Evolutionary conservation across 2,888 invertebrate species (phyloP).

Genomic region (Amphipyra tragopoginis): DNA sequence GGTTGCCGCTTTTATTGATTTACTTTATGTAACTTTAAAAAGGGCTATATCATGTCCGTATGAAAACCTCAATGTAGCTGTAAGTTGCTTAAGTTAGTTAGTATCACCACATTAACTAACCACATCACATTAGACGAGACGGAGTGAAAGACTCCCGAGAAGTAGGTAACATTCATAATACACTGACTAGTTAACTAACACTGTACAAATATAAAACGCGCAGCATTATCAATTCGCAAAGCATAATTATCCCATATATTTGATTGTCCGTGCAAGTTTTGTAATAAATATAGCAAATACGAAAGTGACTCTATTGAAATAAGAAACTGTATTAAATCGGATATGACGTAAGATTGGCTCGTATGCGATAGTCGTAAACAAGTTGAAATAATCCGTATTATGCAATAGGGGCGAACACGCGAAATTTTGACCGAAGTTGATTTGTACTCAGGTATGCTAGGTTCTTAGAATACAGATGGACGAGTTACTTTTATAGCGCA

Average conservation of each 20-base stretch:
- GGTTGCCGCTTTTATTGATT: not conserved
- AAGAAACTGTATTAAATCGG: constrained; percentile 63
- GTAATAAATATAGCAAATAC: constrained; percentile 64
- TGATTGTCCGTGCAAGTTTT: constrained; percentile 55
- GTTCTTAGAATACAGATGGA: constrained; percentile 68
- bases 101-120: constrained; percentile 27
- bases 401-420: constrained; percentile 62
- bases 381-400: constrained; percentile 70
- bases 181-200: constrained; percentile 2
- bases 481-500: constrained; percentile 61
- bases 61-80: constrained; percentile 13
- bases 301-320: constrained; percentile 56
- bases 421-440: constrained; percentile 61
- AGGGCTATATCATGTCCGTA: not conserved
- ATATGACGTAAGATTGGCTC: constrained; percentile 66
- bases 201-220: constrained; percentile 55
- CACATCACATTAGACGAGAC: constrained; percentile 28
- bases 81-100: constrained; percentile 20
- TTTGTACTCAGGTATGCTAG: constrained; percentile 48
- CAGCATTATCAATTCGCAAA: constrained; percentile 70
- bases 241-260: constrained; percentile 60
- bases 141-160: constrained; percentile 27
- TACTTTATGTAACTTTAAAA: not conserved
- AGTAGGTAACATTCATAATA: constrained; percentile 16
- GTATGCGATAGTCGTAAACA: constrained; percentile 64